Evolutionary conservation across 1,140 invertebrate genomes (phyloP), one percentile per base, ranked within the genome.

Genomic region (Drosophila saltans): DNA sequence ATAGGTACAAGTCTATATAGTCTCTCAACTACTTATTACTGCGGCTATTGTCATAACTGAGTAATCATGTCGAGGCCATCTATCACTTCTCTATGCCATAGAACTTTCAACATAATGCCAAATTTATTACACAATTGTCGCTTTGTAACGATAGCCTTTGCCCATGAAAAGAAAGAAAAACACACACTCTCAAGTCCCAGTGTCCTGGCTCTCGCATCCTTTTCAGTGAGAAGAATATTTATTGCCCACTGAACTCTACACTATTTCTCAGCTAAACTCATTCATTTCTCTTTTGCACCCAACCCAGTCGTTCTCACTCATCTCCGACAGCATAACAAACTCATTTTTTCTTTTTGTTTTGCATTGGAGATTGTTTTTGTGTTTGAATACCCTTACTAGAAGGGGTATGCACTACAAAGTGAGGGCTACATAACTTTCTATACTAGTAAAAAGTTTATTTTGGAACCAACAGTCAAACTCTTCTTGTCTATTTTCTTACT

Each of bases 171-270:
- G 45, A 52, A 24, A 52, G 45, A 52, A 52, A 48, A 52, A 36
- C 3, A 36, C 33, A 52, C 45, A 48, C 45, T 48, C 16, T 52
- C 45, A 52, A 52, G n/a, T 52, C 45, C 26, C 45, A 10, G 21
- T 52, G 21, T 52, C 9, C 2, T 52, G 8, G 45, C 21, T 9
- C 24, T 10, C 16, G 64, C 24, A n/a, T 16, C 33, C 62, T 61
- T 61, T 61, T 61, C 45, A 41, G 62, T 65, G 61, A 72, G 75
- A 78, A 63, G 66, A 78, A 78, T 78, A 78, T 78, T 78, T 78
- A 78, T 78, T 58, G 52, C 69, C 63, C 62, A 68, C 69, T 78
- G 67, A 78, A 78, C 75, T 78, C 52, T 45, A 43, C 70, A 78
- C 78, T 78, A 78, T 72, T 78, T 78, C 69, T 63, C 68, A 72